Conservation (phyloP, 2,797 vertebrate genomes). For the Pangasius mekongensis region DNA sequence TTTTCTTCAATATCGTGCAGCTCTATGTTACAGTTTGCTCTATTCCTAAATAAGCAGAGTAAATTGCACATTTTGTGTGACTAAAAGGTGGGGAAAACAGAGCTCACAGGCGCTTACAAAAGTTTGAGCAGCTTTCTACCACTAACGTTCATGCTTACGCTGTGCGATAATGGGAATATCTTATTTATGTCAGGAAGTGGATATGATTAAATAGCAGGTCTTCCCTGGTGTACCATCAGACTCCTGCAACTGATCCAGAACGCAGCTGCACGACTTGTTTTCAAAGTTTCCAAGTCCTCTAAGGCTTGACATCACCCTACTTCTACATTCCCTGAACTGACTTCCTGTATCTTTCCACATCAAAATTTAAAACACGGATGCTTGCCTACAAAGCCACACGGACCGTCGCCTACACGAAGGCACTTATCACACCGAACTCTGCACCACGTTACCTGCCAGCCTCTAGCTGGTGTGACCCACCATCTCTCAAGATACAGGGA, state of each 20-base stretch:
- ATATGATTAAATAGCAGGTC: constrained; percentile 3
- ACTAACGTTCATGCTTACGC: background rate
- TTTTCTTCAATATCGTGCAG: too few species aligned
- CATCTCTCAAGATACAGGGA: background rate
- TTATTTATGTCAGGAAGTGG: background rate
- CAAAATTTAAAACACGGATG: background rate
- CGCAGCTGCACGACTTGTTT: background rate
- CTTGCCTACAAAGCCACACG: background rate
- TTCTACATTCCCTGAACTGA: background rate
- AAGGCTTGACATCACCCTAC: background rate
- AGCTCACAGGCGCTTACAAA: background rate
- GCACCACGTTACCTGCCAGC: background rate
- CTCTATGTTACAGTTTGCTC: background rate
- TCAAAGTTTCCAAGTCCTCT: background rate
- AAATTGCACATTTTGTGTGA: background rate
- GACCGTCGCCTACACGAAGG: background rate
- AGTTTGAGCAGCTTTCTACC: background rate
- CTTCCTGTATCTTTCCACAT: background rate
- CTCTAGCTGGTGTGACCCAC: background rate
- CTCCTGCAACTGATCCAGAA: background rate
- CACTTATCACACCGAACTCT: background rate
- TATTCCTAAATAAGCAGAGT: background rate
- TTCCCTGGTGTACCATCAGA: background rate
- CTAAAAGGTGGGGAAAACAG: background rate
- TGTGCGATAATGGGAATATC: background rate